Base-by-base conservation (phyloP, 2,888 invertebrate genomes). In the Bruchidius siliquastri region DNA sequence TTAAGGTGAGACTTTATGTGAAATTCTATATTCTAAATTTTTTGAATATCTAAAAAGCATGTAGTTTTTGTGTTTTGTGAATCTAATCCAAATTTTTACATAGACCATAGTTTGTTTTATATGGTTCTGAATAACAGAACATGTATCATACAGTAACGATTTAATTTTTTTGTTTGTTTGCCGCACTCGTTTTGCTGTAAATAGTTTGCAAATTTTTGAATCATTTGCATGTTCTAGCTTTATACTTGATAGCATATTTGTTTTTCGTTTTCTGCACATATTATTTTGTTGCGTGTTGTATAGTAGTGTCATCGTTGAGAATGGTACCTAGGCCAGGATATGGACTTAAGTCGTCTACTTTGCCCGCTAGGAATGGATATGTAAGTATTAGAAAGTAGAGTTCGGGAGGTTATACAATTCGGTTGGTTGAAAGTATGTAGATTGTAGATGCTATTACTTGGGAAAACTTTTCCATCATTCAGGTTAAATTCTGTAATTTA, bases 251-350 rank as follows among this genome's bases (percentile, higher is more conserved):
- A 1, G 49, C 49, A 18, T 49, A 49, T 49, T 49, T 49, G 49
- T 49, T 49, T 49, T 49, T 49, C 49, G 49, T 49, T 49, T 49
- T 49, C 79, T 78, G 80, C 74, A 75, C 77, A 77, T n/a, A n/a
- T 78, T 79, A 49, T 76, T 77, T 82, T 79, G 82, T 83, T 81
- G 82, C 80, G 80, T 82, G 81, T 82, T 82, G 82, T 84, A 83
- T 85, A 89, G 89, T 90, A 86, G 88, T 89, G 83, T 91, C 89
- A 81, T 87, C 88, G 84, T 87, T 88, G 85, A 88, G 91, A 83
- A 89, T 89, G 89, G 92, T 92, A 84, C 93, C 93, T 83, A 93
- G 93, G 87, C 93, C 94, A 82, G 95, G 94, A 86, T 93, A 92
- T 87, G 91, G 91, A 86, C 89, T 91, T 86, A 92, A 93, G 88